phyloP scores from a whole-genome alignment of 2,797 vertebrate genomes.

The Oreortyx pictus region DNA sequence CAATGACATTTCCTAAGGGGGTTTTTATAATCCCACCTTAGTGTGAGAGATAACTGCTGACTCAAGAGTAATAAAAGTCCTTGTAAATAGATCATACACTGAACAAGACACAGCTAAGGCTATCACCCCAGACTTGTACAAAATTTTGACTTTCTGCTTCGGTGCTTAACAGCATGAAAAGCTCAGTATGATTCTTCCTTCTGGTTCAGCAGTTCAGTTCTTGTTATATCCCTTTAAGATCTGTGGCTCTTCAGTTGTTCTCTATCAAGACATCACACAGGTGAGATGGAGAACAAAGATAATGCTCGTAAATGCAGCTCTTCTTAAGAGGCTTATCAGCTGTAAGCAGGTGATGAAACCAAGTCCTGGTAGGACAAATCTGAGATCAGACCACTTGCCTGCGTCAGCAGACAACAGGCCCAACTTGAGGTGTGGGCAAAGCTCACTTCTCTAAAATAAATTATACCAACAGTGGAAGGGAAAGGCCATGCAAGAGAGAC shows the following conservation, averaged over 20 bases:
- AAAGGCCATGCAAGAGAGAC: neutral
- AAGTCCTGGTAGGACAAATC: neutral
- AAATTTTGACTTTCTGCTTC: neutral
- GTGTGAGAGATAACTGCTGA: neutral
- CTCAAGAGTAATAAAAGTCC: neutral
- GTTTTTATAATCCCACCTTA: neutral
- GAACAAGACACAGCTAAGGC: neutral
- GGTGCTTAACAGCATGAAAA: neutral
- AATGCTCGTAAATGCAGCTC: neutral
- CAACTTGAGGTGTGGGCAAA: neutral
- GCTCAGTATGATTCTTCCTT: neutral
- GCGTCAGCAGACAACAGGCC: neutral
- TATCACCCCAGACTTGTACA: neutral
- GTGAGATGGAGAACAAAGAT: neutral
- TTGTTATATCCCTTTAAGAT: neutral
- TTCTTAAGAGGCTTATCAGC: neutral
- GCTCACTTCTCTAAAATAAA: neutral
- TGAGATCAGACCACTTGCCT: rapidly evolving
- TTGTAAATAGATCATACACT: neutral
- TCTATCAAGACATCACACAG: neutral
- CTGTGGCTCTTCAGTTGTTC: neutral
- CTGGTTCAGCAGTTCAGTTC: neutral
- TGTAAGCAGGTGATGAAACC: neutral
- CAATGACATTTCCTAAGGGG: slow-evolving; percentile 14
- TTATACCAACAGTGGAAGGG: neutral